Percentiles rank a stretch among this genome's conserved stretches.
Evolutionary conservation across 2,888 invertebrate species (phyloP).

Genomic region (Rhingia campestris): DNA sequence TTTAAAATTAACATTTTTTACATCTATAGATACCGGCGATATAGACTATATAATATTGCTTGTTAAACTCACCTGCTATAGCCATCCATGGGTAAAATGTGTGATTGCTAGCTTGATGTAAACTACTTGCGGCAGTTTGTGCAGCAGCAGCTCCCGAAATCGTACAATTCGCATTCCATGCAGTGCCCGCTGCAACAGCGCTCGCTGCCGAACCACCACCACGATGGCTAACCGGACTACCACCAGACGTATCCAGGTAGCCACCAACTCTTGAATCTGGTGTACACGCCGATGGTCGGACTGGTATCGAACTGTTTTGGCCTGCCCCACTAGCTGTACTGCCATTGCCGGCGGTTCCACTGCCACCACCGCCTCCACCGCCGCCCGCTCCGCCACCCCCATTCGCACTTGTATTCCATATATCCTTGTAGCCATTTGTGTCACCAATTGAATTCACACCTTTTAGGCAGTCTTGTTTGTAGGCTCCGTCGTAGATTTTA

Average conservation of each 20-base stretch:
- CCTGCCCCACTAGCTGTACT: constrained; percentile 85
- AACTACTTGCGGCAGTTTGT: constrained; percentile 91
- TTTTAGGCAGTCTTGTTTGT: constrained; percentile 91
- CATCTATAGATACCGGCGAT: neutral
- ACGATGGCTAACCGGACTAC: constrained; percentile 88
- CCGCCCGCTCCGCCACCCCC: constrained; percentile 85
- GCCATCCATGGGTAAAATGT: constrained; percentile 99
- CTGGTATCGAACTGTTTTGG: constrained; percentile 83
- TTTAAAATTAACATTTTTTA: neutral
- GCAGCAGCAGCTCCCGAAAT: constrained; percentile 90
- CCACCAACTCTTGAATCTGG: constrained; percentile 92
- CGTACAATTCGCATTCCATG: constrained; percentile 95
- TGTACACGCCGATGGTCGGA: constrained; percentile 94
- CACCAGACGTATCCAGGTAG: constrained; percentile 90
- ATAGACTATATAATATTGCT: no score
- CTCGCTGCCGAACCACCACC: constrained; percentile 88
- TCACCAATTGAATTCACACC: constrained; percentile 83
- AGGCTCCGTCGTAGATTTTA: constrained; percentile 85
- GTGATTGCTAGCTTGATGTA: constrained; percentile 95
- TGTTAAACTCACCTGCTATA: constrained; percentile 93
- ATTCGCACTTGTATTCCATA: constrained; percentile 84
- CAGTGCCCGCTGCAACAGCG: constrained; percentile 84
- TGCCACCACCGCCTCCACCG: constrained; percentile 84
- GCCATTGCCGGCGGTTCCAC: constrained; percentile 80
- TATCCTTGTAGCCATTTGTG: constrained; percentile 85